Evolutionary conservation across 2,797 vertebrate species (phyloP), one percentile per base, ranked within the genome.

Genomic region (Myotis vivesi): DNA sequence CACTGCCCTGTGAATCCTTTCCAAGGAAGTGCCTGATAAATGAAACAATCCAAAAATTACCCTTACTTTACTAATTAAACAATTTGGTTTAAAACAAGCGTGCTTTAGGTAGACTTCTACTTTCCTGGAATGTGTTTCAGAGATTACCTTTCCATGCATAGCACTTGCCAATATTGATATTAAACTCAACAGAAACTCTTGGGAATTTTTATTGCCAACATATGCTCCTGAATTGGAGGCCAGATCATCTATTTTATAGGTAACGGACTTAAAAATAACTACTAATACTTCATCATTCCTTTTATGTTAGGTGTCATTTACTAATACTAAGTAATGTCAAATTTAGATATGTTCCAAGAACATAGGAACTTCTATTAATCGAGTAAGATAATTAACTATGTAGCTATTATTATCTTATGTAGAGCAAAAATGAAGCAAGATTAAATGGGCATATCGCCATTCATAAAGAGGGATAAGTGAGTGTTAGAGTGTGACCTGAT

Each of bases 301-400:
- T 94, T 79, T 85, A 92, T 53, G 9, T 53, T 89, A 92, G 22
- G 69, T 96, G 87, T 79, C 91, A 91, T 16, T 28, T 90, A 94
- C 79, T 93, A 33, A 95, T 91, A 94, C 53, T 6, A 97, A 96
- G 73, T 33, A 95, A 75, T n/a, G 71, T 71, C 77, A 72, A 92
- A 77, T 96, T 97, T 97, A 96, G 86, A 94, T 94, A 97, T 96
- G 8, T 66, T 77, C 16, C 95, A 88, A 88, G 33, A 92, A 87
- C 33, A 33, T 85, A 96, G 81, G 87, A 95, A 95, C 95, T 97
- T 95, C 83, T 79, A 17, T 94, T 87, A 95, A 80, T 81, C 28
- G 33, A 20, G 19, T 59, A 90, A 95, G 30, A 44, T 20, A 87
- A 86, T 91, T 86, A 83, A 57, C 33, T 69, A 68, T 77, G 68